Evolutionary conservation across 2,888 invertebrate genomes (phyloP), one percentile per base, ranked within the genome.

Genomic region (Deroplatys truncata): DNA sequence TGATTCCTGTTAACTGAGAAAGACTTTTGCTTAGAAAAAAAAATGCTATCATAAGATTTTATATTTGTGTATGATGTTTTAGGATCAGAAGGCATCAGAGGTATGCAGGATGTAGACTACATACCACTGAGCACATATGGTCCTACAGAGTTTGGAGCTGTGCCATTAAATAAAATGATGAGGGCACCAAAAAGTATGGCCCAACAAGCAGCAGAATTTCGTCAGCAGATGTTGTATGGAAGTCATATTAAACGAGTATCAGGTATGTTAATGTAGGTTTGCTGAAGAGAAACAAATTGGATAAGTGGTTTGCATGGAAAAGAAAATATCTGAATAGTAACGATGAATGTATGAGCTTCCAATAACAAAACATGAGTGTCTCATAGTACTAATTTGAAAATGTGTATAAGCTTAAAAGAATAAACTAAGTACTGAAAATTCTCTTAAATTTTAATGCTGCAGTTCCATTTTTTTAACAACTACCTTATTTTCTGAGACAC

Each of bases 71-170:
- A 43, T 43, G 35, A 56, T 20, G 25, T 72, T 72, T 72, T 20
- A 72, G 56, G 3, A 20, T 20, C 20, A 72, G 56, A 72, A 20
- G 56, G 7, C 1, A 20, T 20, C 25, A 20, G 7, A 72, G 7
- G 56, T 15, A 20, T 72, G 56, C 56, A 25, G 7, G 90, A 89
- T 86, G 31, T 89, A 20, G 91, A 91, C 82, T 91, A 88, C 82
- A 90, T 90, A 10, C 91, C 90, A 8, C 82, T 91, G 29, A 43
- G 49, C 9, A 90, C 87, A n/a, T 84, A 84, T 28, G 85, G 89
- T 1, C 56, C 88, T 7, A 90, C 90, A 25, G 86, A 90, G 20
- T 91, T 91, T 89, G 90, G 89, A 28, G 90, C 90, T 16, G 90
- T 91, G 82, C 86, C 91, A 16, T 88, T 91, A 56, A 88, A 90